Conservation (phyloP, 2,888 invertebrate species). For the Drosophila mayaguana region DNA sequence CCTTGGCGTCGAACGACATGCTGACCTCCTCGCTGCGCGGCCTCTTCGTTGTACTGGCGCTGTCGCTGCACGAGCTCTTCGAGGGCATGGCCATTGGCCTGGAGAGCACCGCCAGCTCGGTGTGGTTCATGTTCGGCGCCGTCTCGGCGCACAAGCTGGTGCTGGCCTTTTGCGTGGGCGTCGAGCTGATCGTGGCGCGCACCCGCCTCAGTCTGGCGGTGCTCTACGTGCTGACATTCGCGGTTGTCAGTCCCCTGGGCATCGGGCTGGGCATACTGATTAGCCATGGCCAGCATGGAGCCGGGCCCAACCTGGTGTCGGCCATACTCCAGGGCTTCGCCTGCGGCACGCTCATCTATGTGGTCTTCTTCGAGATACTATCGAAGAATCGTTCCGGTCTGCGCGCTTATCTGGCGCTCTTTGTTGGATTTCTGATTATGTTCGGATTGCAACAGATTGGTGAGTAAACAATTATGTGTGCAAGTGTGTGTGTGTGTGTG, state of each 20-base stretch:
- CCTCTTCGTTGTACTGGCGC: conserved; percentile 90
- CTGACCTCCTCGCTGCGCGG: conserved; percentile 87
- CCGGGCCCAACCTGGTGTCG: conserved; percentile 87
- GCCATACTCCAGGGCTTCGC: conserved; percentile 93
- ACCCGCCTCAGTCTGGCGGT: conserved; percentile 88
- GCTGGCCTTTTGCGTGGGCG: conserved; percentile 94
- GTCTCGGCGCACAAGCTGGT: conserved; percentile 94
- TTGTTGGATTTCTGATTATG: conserved; percentile 90
- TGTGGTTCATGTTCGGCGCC: conserved; percentile 93
- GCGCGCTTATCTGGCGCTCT: conserved; percentile 88
- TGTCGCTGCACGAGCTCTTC: conserved; percentile 94
- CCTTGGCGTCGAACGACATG: conserved; percentile 80
- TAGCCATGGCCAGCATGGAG: conserved; percentile 87
- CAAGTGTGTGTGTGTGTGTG: conserved; percentile 1
- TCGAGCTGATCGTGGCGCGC: conserved; percentile 91
- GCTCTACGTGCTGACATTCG: conserved; percentile 91
- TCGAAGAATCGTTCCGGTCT: conserved; percentile 88
- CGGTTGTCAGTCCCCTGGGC: conserved; percentile 89
- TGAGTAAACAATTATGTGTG: conserved; percentile 58
- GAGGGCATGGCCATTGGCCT: conserved; percentile 94
- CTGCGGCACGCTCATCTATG: conserved; percentile 96
- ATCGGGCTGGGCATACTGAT: conserved; percentile 92
- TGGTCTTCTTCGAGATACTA: conserved; percentile 97
- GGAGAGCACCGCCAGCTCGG: conserved; percentile 87
- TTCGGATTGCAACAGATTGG: conserved; percentile 87